A percentile compares a stretch with the other conserved stretches of the same genome.
phyloP scores from a whole-genome alignment of 2,113 vertebrate species.

The Arvicanthis niloticus region DNA sequence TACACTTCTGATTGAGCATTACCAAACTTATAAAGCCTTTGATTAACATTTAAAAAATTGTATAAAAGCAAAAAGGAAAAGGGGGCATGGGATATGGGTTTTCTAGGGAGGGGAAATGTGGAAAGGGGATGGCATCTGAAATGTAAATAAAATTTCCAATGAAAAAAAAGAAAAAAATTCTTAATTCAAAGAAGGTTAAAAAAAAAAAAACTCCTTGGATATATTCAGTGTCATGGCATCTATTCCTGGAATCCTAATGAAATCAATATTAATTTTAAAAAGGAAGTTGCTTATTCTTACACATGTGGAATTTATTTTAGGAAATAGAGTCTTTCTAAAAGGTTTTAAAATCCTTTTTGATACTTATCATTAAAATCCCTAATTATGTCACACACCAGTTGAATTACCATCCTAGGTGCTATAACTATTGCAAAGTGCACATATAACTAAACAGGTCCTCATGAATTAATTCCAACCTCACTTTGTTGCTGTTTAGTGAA shows the following conservation, averaged over 20 bases:
- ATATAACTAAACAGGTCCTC: neutral
- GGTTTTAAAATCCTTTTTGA: neutral
- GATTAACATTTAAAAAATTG: too few relatives aligned
- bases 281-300: neutral
- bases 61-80: too few relatives aligned
- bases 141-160: too few relatives aligned
- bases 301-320: fast-evolving
- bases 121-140: too few relatives aligned
- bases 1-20: too few relatives aligned
- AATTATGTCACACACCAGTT: neutral
- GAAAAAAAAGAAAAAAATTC: too few relatives aligned
- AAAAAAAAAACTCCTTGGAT: constrained; percentile 49
- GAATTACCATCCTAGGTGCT: neutral
- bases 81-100: too few relatives aligned
- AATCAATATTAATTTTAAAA: constrained; percentile 80
- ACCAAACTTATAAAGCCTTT: too few relatives aligned
- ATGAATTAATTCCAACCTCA: neutral
- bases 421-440: neutral
- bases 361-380: neutral
- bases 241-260: constrained; percentile 61
- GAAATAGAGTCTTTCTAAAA: neutral
- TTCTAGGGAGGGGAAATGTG: too few relatives aligned
- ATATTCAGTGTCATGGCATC: constrained; percentile 38
- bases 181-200: constrained; percentile 53
- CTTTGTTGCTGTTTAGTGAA: neutral